A percentile compares a stretch with the other conserved stretches of the same genome.
These are phyloP conservation scores for Chloroceryle aenea DNA, from an alignment of 2,113 vertebrate species.

Conservation along the genomic window DNA sequence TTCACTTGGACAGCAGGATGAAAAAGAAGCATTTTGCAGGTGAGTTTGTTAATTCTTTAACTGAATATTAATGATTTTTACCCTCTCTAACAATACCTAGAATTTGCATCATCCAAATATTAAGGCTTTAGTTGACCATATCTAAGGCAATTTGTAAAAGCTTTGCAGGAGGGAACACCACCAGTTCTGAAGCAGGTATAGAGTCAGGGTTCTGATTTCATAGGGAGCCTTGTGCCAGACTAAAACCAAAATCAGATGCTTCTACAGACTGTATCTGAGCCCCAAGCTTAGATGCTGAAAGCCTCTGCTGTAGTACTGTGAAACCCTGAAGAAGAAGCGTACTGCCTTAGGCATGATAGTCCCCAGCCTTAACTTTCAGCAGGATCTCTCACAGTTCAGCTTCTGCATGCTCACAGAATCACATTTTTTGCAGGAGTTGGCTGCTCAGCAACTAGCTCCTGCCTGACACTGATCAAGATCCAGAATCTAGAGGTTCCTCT, in stretches of 20 bases:
- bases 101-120: neutral
- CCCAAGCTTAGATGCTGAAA: neutral
- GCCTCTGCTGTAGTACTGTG: neutral
- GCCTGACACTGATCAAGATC: conserved; percentile 39
- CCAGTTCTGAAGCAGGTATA: neutral
- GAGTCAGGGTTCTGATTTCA: neutral
- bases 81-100: neutral
- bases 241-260: neutral
- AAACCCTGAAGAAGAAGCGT: neutral
- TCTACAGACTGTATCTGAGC: neutral
- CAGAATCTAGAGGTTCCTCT: conserved; percentile 62
- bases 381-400: neutral
- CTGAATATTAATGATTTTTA: neutral
- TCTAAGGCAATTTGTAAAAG: neutral
- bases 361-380: neutral
- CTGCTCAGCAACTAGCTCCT: conserved; percentile 29
- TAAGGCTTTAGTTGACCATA: neutral
- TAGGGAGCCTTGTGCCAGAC: neutral
- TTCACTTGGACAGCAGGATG: conserved; percentile 36
- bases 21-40: conserved; percentile 32
- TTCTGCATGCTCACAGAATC: neutral
- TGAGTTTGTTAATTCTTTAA: neutral
- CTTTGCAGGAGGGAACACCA: neutral
- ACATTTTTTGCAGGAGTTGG: conserved; percentile 58
- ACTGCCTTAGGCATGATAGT: fast-evolving